Evolutionary conservation across 2,888 invertebrate species (phyloP).

Genomic region (Epinotia ramella): DNA sequence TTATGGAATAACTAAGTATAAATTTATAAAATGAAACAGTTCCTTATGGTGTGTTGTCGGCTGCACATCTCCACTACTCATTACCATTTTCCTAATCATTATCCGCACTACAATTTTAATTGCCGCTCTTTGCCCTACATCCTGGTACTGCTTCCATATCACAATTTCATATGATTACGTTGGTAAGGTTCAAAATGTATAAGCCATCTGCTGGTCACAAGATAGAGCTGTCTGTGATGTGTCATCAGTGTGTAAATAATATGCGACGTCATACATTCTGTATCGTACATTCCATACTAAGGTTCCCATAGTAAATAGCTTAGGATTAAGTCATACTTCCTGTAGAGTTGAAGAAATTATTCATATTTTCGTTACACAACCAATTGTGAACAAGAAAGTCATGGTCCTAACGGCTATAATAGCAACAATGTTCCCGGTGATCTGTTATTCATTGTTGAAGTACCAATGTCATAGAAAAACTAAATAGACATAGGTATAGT

Average conservation of each 20-base stretch:
- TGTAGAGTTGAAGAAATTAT: background rate
- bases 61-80: background rate
- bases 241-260: conserved; percentile 32
- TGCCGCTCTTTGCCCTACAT: conserved; percentile 14
- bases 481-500: no score
- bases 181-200: background rate
- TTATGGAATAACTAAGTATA: no score
- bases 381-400: no score
- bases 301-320: conserved; percentile 55
- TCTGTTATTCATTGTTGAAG: no score
- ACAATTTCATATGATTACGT: background rate
- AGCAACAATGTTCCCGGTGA: no score
- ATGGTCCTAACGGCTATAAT: no score
- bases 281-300: conserved; percentile 50
- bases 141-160: background rate
- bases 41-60: background rate
- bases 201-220: background rate
- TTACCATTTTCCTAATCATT: conserved; percentile 8
- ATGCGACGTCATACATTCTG: conserved; percentile 36
- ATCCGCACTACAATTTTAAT: conserved; percentile 5
- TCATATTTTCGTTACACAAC: background rate
- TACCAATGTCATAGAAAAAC: no score
- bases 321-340: conserved; percentile 49
- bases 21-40: no score
- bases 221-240: background rate